Percentiles rank a stretch among this genome's conserved stretches.
phyloP scores from a whole-genome alignment of 1,140 invertebrate species.

The Thalassaphorura encarpata region DNA sequence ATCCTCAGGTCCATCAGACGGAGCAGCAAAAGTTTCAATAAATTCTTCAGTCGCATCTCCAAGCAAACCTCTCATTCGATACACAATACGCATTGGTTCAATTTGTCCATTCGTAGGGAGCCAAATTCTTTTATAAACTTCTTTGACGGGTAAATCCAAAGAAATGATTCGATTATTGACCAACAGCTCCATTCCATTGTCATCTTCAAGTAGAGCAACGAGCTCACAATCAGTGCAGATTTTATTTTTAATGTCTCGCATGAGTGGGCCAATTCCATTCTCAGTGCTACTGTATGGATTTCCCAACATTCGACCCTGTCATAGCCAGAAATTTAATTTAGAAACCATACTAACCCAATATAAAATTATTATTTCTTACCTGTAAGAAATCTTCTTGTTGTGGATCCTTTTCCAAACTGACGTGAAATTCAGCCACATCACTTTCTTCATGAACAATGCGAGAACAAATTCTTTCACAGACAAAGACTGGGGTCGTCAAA shows the following conservation, averaged over 20 bases:
- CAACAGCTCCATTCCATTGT: slow-evolving; percentile 97
- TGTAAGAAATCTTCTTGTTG: slow-evolving; percentile 98
- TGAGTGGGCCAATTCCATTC: slow-evolving; percentile 84
- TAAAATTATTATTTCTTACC: slow-evolving; percentile 42
- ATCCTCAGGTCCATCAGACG: slow-evolving; percentile 78
- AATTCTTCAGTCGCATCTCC: slow-evolving; percentile 98
- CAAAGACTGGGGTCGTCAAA: slow-evolving; percentile 90
- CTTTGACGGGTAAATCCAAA: slow-evolving; percentile 87
- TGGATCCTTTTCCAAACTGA: slow-evolving; percentile 93
- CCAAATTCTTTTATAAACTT: slow-evolving; percentile 65
- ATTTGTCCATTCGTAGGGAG: slow-evolving; percentile 70
- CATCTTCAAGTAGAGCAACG: slow-evolving; percentile 89
- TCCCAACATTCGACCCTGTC: slow-evolving; percentile 93
- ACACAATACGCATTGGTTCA: slow-evolving; percentile 96
- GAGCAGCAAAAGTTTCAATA: slow-evolving; percentile 84
- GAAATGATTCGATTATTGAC: slow-evolving; percentile 98
- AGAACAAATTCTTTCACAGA: slow-evolving; percentile 93
- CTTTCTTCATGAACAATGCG: slow-evolving; percentile 97
- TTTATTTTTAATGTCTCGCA: slow-evolving; percentile 98
- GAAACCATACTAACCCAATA: too few relatives aligned
- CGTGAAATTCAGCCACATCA: slow-evolving; percentile 90
- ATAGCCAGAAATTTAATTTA: slow-evolving; percentile 42
- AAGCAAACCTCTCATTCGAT: slow-evolving; percentile 90
- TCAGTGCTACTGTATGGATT: slow-evolving; percentile 94
- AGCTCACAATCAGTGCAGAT: slow-evolving; percentile 96